These are phyloP conservation scores for Charadrius vociferus DNA, from an alignment of 2,113 vertebrate species.

Conservation along the genomic window DNA sequence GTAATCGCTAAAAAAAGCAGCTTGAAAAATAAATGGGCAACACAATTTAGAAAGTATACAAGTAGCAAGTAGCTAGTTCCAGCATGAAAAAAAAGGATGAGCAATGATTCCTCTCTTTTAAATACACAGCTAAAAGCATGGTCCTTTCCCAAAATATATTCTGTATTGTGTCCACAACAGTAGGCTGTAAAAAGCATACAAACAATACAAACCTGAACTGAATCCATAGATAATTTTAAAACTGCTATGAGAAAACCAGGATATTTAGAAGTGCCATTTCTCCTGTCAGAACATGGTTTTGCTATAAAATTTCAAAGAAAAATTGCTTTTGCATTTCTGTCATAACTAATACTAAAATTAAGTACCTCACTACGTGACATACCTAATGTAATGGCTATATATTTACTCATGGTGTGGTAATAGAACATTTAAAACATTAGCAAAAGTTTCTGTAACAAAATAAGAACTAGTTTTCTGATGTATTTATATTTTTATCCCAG, in stretches of 20 bases:
- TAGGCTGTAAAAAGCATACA: background rate
- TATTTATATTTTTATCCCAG: background rate
- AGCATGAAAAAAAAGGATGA: background rate
- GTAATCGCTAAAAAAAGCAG: background rate
- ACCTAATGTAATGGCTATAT: background rate
- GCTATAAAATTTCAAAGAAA: background rate
- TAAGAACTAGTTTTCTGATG: background rate
- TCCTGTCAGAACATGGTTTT: background rate
- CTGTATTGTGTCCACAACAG: background rate
- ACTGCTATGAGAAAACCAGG: background rate
- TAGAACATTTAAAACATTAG: background rate
- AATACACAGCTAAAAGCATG: background rate
- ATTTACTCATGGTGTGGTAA: background rate
- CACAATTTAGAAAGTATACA: background rate
- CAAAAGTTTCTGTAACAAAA: background rate
- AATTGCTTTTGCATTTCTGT: background rate
- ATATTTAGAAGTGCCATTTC: background rate
- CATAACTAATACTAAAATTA: background rate
- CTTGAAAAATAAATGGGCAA: background rate
- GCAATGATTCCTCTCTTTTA: background rate
- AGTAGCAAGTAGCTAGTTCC: background rate
- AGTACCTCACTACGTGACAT: background rate
- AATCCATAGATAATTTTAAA: background rate
- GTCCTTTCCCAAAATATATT: background rate
- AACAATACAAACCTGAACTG: background rate